phyloP scores from a whole-genome alignment of 2,888 invertebrate genomes.

The Noctua pronuba region DNA sequence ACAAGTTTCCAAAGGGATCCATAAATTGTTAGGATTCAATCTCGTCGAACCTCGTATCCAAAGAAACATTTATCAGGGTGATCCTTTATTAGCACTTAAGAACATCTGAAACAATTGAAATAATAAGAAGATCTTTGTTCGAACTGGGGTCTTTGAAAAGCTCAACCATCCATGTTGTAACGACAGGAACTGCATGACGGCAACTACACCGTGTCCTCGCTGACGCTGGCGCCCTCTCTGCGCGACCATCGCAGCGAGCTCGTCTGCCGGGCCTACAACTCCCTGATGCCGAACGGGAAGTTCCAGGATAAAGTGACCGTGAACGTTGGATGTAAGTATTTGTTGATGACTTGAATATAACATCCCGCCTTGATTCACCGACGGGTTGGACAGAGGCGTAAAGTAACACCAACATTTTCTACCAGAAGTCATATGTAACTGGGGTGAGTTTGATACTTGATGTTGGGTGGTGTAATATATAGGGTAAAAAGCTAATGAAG shows the following conservation, averaged over 20 bases:
- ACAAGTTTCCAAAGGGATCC: not conserved
- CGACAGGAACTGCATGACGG: conserved; percentile 84
- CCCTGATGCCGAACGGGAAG: conserved; percentile 69
- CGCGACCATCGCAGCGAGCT: conserved; percentile 76
- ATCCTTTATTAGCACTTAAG: not conserved
- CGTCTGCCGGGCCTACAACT: conserved; percentile 79
- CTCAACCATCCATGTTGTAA: not conserved
- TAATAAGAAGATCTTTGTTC: not conserved
- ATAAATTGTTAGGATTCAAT: not conserved
- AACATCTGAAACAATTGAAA: not conserved
- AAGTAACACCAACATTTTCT: not conserved
- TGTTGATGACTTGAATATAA: not conserved
- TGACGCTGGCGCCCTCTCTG: conserved; percentile 80
- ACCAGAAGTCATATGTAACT: not conserved
- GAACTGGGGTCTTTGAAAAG: not conserved
- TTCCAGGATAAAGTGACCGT: conserved; percentile 80
- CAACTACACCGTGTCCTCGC: conserved; percentile 84
- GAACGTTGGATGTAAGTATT: conserved; percentile 83
- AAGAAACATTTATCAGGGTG: not conserved
- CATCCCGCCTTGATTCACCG: not conserved
- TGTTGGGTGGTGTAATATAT: not conserved
- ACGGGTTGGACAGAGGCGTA: not conserved
- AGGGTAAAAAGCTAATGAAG: not conserved
- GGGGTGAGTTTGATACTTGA: not conserved
- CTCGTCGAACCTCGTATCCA: not conserved